Conservation (phyloP, 1,140 invertebrate species). For the Pseudobourletiella spinata region DNA sequence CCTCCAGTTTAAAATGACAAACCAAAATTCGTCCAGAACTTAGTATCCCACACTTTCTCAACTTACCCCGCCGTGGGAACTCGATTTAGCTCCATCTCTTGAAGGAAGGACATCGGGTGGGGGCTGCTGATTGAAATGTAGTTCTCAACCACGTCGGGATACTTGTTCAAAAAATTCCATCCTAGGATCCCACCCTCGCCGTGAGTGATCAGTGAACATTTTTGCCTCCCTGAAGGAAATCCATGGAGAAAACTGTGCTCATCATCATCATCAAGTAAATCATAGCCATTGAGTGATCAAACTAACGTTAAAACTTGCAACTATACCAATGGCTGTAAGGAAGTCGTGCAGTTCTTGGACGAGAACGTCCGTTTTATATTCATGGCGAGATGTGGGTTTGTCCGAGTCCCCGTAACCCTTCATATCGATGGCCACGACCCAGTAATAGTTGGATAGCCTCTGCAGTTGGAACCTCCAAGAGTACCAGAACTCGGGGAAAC, state of each 20-base stretch:
- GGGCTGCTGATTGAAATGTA: constrained; percentile 64
- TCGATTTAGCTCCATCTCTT: constrained; percentile 46
- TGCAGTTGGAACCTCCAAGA: constrained; percentile 48
- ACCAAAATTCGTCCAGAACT: too few relatives aligned
- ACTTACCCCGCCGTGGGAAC: constrained; percentile 50
- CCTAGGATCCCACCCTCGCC: constrained; percentile 69
- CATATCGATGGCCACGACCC: constrained; percentile 65
- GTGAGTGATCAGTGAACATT: constrained; percentile 61
- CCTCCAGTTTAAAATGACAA: constrained; percentile 1
- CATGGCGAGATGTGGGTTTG: constrained; percentile 55
- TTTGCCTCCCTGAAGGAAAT: constrained; percentile 35
- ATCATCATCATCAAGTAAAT: too few relatives aligned
- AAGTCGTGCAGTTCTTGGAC: constrained; percentile 60
- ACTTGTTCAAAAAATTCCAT: constrained; percentile 56
- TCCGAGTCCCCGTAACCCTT: constrained; percentile 70
- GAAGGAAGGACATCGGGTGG: constrained; percentile 61
- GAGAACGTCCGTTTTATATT: constrained; percentile 54
- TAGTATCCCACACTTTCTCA: too few relatives aligned
- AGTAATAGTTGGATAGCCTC: constrained; percentile 40
- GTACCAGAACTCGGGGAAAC: constrained; percentile 67
- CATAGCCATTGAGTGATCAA: too few relatives aligned
- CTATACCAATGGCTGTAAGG: constrained; percentile 51
- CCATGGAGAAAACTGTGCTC: too few relatives aligned
- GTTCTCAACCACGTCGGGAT: constrained; percentile 59
- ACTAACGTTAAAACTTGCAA: too few relatives aligned